These are phyloP conservation scores for Orientallactaga sibirica DNA, from an alignment of 2,797 vertebrate species.

Conservation along the genomic window DNA sequence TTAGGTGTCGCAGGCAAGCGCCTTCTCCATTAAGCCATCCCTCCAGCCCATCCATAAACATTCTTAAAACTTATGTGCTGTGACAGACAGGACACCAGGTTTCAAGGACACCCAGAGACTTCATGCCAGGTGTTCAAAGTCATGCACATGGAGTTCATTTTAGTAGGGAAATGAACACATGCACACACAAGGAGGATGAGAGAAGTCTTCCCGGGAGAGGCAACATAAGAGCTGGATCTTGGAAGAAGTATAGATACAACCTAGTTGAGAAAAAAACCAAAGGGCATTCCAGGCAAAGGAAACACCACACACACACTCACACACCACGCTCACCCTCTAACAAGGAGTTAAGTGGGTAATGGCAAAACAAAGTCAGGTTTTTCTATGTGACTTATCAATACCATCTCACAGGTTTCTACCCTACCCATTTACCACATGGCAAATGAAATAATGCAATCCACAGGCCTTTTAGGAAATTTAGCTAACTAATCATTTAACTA, in stretches of 20 bases:
- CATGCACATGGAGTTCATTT: neutral
- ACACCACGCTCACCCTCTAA: neutral
- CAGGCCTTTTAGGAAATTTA: conserved; percentile 50
- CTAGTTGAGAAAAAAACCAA: neutral
- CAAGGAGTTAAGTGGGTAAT: neutral
- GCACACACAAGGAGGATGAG: neutral
- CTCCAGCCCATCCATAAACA: neutral
- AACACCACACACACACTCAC: neutral
- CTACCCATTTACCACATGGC: neutral
- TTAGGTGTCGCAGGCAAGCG: no score
- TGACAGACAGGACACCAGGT: neutral
- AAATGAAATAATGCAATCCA: conserved; percentile 56
- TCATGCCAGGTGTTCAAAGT: neutral
- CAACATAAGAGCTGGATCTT: neutral
- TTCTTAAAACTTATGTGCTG: neutral
- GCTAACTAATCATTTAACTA: conserved; percentile 33
- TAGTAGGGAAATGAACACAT: neutral
- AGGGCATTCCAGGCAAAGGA: neutral
- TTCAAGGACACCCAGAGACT: neutral
- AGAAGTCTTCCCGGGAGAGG: neutral
- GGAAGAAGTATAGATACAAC: neutral
- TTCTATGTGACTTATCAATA: conserved; percentile 60
- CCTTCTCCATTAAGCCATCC: no score
- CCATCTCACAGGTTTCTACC: conserved; percentile 45
- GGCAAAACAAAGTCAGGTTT: neutral